These are phyloP conservation scores for Stegodyphus mimosarum DNA, from an alignment of 1,140 invertebrate species.

Conservation along the genomic window DNA sequence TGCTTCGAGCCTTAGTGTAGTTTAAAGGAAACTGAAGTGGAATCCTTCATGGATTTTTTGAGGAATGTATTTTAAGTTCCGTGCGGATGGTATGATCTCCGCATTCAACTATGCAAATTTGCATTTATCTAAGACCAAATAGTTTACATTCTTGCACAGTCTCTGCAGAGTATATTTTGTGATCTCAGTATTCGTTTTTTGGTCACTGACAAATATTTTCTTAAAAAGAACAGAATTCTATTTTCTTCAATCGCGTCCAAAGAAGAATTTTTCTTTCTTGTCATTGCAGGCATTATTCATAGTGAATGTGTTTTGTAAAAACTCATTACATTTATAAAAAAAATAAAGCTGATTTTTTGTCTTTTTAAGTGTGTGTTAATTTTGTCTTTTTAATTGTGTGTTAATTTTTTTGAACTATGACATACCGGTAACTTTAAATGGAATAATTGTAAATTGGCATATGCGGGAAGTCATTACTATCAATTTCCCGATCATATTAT, in stretches of 20 bases:
- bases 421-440: too few species aligned
- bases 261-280: constrained; percentile 48
- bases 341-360: constrained; percentile 48
- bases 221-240: constrained; percentile 42
- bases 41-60: too few species aligned
- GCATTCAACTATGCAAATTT: constrained; percentile 9
- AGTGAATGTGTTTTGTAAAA: constrained; percentile 53
- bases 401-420: too few species aligned
- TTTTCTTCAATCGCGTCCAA: constrained; percentile 39
- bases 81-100: not conserved
- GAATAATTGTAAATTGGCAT: too few species aligned
- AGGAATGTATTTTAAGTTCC: too few species aligned
- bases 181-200: constrained; percentile 51
- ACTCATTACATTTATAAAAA: constrained; percentile 49
- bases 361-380: not conserved
- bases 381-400: constrained; percentile 10
- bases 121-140: constrained; percentile 42
- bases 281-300: constrained; percentile 56
- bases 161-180: constrained; percentile 46
- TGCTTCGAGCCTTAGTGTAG: too few species aligned
- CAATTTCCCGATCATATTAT: too few species aligned
- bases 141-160: constrained; percentile 36
- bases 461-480: too few species aligned
- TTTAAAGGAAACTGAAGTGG: too few species aligned
- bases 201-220: constrained; percentile 46